Percentiles rank a stretch among this genome's conserved stretches.
Conservation (phyloP, 2,888 invertebrate species). For the Euclidia mi region DNA sequence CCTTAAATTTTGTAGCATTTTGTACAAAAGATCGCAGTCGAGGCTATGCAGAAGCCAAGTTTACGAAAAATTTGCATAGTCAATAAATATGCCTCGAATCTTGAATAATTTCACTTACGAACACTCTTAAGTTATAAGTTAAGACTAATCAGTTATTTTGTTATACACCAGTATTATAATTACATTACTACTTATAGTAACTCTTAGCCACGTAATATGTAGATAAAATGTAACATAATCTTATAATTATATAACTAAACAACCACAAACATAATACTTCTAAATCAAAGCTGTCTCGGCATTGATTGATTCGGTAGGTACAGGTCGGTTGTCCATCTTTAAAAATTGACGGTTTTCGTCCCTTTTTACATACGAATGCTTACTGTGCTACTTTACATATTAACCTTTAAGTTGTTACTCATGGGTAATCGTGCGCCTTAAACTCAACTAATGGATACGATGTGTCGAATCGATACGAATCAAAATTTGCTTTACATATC, state of each 20-base stretch:
- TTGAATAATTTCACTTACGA: constrained; percentile 39
- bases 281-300: not conserved
- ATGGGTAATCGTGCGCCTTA: too few species aligned
- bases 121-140: constrained; percentile 30
- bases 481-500: not conserved
- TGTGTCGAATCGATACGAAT: not conserved
- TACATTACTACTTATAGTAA: constrained; percentile 23
- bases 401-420: too few species aligned
- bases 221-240: constrained; percentile 5
- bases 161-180: constrained; percentile 31
- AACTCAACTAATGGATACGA: not conserved
- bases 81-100: constrained; percentile 43
- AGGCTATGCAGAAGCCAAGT: constrained; percentile 30
- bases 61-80: constrained; percentile 43
- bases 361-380: not conserved
- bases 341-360: not conserved
- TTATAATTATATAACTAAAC: constrained; percentile 2
- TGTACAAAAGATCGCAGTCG: constrained; percentile 40
- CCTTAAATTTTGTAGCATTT: constrained; percentile 40
- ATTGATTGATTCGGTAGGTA: not conserved
- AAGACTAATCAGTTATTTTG: constrained; percentile 48
- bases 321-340: not conserved
- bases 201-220: constrained; percentile 1
- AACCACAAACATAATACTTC: not conserved
- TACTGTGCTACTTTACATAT: too few species aligned